A percentile compares a stretch with the other conserved stretches of the same genome.
Evolutionary conservation across 2,797 vertebrate genomes (phyloP).

Genomic region (Brotula barbata): DNA sequence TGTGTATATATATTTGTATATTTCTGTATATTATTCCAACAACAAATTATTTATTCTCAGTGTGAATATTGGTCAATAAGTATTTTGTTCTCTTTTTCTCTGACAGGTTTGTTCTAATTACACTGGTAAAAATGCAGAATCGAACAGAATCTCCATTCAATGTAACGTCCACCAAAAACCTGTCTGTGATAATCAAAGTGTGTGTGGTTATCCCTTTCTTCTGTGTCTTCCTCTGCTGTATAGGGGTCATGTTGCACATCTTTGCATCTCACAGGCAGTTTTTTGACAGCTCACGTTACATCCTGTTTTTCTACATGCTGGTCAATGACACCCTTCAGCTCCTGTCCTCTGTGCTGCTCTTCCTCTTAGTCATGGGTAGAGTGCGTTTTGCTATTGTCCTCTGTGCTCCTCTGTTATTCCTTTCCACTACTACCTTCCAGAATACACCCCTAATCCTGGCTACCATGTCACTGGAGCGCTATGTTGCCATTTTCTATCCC

Average conservation of each 20-base stretch:
- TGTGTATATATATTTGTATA: too few species aligned
- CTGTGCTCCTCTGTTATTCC: conserved; percentile 70
- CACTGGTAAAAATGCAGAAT: conserved; percentile 69
- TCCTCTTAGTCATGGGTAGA: conserved; percentile 59
- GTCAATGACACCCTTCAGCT: conserved; percentile 78
- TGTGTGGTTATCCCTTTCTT: conserved; percentile 74
- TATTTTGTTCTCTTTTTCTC: conserved; percentile 16
- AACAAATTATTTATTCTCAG: neutral
- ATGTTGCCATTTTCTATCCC: conserved; percentile 79
- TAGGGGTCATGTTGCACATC: conserved; percentile 72
- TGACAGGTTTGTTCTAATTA: conserved; percentile 24
- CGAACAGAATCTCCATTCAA: conserved; percentile 63
- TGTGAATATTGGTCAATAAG: neutral
- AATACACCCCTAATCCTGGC: conserved; percentile 79
- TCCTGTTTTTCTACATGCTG: conserved; percentile 80
- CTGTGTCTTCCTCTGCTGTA: conserved; percentile 72
- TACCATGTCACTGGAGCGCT: conserved; percentile 81
- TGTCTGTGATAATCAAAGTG: conserved; percentile 72
- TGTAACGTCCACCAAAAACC: conserved; percentile 45
- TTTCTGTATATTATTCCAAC: neutral
- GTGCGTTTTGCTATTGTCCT: conserved; percentile 62
- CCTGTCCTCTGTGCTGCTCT: conserved; percentile 71
- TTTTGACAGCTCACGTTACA: conserved; percentile 75
- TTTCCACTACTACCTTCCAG: conserved; percentile 69
- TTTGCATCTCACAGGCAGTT: conserved; percentile 76